These are phyloP conservation scores for Grus americana DNA, from an alignment of 2,113 vertebrate genomes.

Conservation along the genomic window DNA sequence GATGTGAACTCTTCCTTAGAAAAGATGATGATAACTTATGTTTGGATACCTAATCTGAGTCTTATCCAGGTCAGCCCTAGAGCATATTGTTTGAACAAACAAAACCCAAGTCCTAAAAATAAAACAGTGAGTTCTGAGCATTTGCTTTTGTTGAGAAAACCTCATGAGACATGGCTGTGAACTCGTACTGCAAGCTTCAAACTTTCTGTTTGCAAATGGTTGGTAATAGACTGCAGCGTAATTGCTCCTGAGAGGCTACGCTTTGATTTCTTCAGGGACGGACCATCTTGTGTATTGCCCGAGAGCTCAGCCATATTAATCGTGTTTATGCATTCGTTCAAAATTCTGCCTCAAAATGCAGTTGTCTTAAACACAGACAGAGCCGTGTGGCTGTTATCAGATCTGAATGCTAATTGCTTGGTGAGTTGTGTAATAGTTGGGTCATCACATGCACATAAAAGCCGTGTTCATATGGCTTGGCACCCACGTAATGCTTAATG, in stretches of 20 bases:
- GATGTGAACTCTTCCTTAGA: neutral
- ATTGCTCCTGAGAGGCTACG: neutral
- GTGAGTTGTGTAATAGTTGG: neutral
- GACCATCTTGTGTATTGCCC: neutral
- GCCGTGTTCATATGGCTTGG: neutral
- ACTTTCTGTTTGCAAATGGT: neutral
- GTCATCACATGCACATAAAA: neutral
- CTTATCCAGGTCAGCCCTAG: neutral
- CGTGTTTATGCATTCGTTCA: accelerated
- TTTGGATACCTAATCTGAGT: neutral
- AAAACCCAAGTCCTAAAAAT: neutral
- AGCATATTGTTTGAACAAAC: neutral
- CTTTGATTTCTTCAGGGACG: neutral
- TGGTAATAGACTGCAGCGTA: neutral
- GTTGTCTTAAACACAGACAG: neutral
- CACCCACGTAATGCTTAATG: neutral
- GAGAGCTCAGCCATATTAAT: neutral
- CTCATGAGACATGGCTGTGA: neutral
- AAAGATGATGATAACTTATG: neutral
- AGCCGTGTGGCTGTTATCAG: neutral
- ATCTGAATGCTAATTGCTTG: neutral
- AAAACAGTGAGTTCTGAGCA: neutral
- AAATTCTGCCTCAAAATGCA: neutral
- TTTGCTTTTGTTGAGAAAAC: neutral
- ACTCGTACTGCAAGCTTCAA: neutral